A percentile compares a stretch with the other conserved stretches of the same genome.
Evolutionary conservation across 1,140 invertebrate genomes (phyloP).

Genomic region (Eurosta solidaginis): DNA sequence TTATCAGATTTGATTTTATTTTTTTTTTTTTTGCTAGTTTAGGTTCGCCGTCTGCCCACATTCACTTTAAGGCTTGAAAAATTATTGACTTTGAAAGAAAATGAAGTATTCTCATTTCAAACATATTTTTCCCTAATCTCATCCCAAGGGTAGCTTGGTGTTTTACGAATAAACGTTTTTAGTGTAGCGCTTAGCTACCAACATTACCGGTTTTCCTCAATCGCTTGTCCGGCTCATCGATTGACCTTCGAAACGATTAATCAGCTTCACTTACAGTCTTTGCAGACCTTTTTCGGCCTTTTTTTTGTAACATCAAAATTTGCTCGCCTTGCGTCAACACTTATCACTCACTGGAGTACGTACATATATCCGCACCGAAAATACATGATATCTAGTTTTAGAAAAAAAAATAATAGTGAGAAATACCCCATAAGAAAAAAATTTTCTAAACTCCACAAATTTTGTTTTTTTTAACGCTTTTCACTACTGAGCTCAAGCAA

Average conservation of each 20-base stretch:
- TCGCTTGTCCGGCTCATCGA: background rate
- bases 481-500: too few relatives aligned
- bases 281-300: background rate
- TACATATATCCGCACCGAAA: too few relatives aligned
- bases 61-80: background rate
- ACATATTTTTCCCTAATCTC: background rate
- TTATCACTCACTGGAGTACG: background rate
- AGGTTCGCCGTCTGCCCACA: too few relatives aligned
- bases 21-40: background rate
- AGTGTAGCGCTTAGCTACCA: background rate
- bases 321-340: background rate
- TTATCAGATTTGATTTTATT: background rate
- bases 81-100: background rate
- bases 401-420: too few relatives aligned
- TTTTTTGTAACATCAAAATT: background rate
- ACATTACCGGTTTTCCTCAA: background rate
- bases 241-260: conserved; percentile 21
- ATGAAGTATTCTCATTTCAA: background rate
- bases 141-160: background rate
- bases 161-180: background rate
- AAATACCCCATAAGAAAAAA: too few relatives aligned
- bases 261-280: conserved; percentile 22
- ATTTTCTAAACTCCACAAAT: too few relatives aligned
- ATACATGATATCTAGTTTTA: too few relatives aligned
- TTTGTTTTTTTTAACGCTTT: too few relatives aligned